These are phyloP conservation scores for Tarsius wallacei DNA, from an alignment of 2,797 vertebrate species.

Conservation along the genomic window DNA sequence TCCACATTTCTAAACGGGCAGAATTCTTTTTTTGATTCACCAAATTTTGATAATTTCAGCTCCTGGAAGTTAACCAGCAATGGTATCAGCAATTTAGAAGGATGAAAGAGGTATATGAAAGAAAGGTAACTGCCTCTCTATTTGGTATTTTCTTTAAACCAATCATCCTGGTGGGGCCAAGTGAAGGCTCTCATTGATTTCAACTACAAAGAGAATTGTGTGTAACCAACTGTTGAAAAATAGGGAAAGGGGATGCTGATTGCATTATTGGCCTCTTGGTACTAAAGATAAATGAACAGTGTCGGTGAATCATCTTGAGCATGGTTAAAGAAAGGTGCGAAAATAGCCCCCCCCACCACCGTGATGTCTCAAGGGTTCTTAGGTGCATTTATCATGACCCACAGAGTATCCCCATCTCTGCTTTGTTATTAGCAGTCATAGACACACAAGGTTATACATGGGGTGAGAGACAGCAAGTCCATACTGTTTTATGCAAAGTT, in stretches of 20 bases:
- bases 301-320: neutral
- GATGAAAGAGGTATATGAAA: constrained; percentile 92
- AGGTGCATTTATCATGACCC: neutral
- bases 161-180: neutral
- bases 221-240: neutral
- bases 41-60: constrained; percentile 90
- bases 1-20: neutral
- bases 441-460: neutral
- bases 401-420: too few species aligned
- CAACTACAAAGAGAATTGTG: neutral
- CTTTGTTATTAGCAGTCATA: neutral
- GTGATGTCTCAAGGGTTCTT: neutral
- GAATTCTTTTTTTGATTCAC: neutral
- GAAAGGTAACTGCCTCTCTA: constrained; percentile 89
- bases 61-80: constrained; percentile 94
- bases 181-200: neutral
- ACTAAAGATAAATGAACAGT: neutral
- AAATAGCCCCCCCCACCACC: neutral
- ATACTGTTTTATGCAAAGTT: rapidly evolving
- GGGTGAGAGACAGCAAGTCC: neutral
- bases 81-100: constrained; percentile 94
- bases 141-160: neutral
- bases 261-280: neutral
- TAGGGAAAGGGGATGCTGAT: neutral
- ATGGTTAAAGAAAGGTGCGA: neutral